A percentile compares a stretch with the other conserved stretches of the same genome.
phyloP scores from a whole-genome alignment of 2,888 invertebrate genomes.

The Dryomyza anilis region DNA sequence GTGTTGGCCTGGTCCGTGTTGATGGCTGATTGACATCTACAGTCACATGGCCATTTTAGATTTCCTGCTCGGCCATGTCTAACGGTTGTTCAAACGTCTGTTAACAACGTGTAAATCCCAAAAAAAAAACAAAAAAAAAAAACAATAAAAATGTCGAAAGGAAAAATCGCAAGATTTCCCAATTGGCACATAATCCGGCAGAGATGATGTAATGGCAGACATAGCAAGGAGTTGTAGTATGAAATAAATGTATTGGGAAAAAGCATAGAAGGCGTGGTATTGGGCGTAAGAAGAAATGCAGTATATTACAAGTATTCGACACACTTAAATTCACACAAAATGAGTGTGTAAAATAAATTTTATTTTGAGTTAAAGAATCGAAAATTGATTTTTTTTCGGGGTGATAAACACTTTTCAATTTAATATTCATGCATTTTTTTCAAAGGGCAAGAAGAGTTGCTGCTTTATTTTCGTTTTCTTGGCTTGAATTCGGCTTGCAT shows the following conservation, averaged over 20 bases:
- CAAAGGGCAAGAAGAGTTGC: no score
- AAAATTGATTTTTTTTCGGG: no score
- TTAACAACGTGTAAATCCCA: conserved; percentile 22
- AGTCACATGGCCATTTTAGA: not conserved
- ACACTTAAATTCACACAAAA: not conserved
- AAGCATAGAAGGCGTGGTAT: not conserved
- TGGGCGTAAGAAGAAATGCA: not conserved
- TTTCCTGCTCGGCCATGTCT: not conserved
- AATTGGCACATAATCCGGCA: conserved; percentile 22
- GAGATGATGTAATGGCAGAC: not conserved
- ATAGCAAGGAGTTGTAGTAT: no score
- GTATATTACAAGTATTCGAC: not conserved
- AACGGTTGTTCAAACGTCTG: conserved; percentile 20
- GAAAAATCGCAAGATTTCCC: conserved; percentile 32
- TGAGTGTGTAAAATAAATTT: not conserved
- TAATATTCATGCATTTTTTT: no score
- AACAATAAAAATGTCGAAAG: not conserved
- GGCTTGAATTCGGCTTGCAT: no score
- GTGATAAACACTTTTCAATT: no score
- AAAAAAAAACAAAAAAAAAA: conserved; percentile 14
- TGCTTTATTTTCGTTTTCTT: no score
- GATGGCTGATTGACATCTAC: conserved; percentile 23
- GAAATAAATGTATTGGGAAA: no score
- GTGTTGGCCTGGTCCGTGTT: not conserved
- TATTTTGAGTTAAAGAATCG: not conserved